Evolutionary conservation across 2,113 vertebrate genomes (phyloP), one percentile per base, ranked within the genome.

Genomic region (Scomber scombrus): DNA sequence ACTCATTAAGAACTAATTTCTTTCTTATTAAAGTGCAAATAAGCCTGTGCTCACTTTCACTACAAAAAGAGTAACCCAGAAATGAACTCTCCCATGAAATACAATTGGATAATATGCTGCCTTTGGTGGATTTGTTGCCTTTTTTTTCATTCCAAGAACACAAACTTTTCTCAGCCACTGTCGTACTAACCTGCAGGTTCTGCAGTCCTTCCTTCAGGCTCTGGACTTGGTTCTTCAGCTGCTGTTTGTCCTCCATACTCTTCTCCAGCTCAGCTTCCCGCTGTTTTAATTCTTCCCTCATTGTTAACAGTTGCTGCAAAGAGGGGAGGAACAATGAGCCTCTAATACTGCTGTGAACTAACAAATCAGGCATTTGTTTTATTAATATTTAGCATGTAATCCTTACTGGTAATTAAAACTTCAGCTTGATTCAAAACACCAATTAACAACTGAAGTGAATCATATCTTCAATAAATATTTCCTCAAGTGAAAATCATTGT

Each of bases 271-370:
- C 97, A 2, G 87, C 88, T 82, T 98, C 97, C 84, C 95, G 95
- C 88, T 95, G 96, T 76, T 98, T 97, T 86, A 96, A 95, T 52
- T 99, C 97, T 4, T 98, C 97, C 78, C 97, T 96, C 81, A 98
- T 95, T 92, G 97, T 97, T 78, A 98, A 88, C 67, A 99, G 95
- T 94, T 98, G 97, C 98, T 99, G 89, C 8, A 92, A 74, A 51
- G 82, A 75, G 16, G 78, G 63, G 21, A 8, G 75, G 6, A 71
- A 84, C 66, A 78, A 16, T 67, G 29, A 75, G 60, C 18, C n/a
- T 26, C 23, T 62, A 60, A 82, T 68, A 61, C 34, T 18, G 47
- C 23, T 61, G 61, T 76, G 74, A 84, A 15, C 21, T 40, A 70
- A 67, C 46, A 43, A 62, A 75, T 62, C 26, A 62, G 18, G 31